Evolutionary conservation across 2,113 vertebrate genomes (phyloP).

Genomic region (Plecotus auritus): DNA sequence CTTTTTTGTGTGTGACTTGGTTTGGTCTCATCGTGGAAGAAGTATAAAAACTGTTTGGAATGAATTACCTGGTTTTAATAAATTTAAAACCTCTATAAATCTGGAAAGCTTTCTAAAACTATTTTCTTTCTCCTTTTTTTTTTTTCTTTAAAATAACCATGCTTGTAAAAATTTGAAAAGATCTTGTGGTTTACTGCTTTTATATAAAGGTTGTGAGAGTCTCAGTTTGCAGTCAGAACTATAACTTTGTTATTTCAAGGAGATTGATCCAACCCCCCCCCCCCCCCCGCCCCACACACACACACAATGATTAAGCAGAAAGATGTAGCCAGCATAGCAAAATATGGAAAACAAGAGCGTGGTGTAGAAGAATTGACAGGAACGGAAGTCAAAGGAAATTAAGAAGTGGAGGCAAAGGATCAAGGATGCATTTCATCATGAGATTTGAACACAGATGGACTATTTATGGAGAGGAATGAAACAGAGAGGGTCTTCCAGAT

Average conservation of each 20-base stretch:
- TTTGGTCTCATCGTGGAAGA: conserved; percentile 55
- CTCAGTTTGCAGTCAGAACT: neutral
- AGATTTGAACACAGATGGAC: conserved; percentile 22
- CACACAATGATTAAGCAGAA: neutral
- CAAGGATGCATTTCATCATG: conserved; percentile 32
- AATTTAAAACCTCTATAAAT: neutral
- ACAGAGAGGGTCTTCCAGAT: conserved; percentile 41
- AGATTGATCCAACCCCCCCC: neutral
- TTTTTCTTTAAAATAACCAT: conserved; percentile 33
- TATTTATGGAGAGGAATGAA: conserved; percentile 8
- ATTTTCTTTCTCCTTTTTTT: neutral
- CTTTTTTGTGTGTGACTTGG: conserved; percentile 44
- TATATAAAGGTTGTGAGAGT: neutral
- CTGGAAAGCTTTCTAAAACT: conserved; percentile 27
- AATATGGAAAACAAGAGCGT: conserved; percentile 12
- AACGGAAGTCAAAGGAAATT: conserved; percentile 33
- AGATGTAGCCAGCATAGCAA: neutral
- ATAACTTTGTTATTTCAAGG: neutral
- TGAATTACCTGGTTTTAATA: conserved; percentile 39
- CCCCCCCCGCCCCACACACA: too few relatives aligned
- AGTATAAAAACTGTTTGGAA: conserved; percentile 19
- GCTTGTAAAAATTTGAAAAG: conserved; percentile 35
- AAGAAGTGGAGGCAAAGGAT: conserved; percentile 32
- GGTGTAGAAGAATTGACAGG: neutral
- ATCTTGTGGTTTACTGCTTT: conserved; percentile 43